Conservation (phyloP, 2,797 vertebrate genomes). For the Sebastes minor region DNA sequence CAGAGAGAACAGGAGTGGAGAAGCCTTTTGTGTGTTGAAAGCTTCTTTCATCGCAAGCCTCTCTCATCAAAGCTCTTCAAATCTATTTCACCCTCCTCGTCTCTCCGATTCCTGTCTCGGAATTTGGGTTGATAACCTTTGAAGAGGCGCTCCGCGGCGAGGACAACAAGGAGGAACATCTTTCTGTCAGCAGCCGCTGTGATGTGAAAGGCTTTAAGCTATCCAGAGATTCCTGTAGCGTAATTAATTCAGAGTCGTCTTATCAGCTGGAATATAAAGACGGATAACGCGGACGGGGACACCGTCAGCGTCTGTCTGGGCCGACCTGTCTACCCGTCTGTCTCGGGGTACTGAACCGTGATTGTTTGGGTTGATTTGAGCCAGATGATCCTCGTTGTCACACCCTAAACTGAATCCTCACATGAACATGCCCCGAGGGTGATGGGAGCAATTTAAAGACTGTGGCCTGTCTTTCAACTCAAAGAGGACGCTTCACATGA, state of each 20-base stretch:
- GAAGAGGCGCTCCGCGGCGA: constrained; percentile 54
- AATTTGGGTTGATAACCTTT: constrained; percentile 68
- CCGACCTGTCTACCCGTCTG: constrained; percentile 41
- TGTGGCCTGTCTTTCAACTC: constrained; percentile 59
- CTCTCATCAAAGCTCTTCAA: constrained; percentile 71
- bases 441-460: constrained; percentile 45
- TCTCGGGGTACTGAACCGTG: constrained; percentile 47
- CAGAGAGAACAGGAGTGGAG: constrained; percentile 33
- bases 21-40: constrained; percentile 71
- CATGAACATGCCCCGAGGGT: constrained; percentile 56
- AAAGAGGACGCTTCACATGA: constrained; percentile 41
- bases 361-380: constrained; percentile 69
- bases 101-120: constrained; percentile 63
- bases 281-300: constrained; percentile 35
- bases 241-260: constrained; percentile 76
- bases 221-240: constrained; percentile 40
- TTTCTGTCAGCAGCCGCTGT: constrained; percentile 56
- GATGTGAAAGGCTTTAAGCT: constrained; percentile 61
- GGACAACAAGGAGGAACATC: constrained; percentile 63
- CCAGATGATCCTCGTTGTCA: constrained; percentile 72
- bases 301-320: constrained; percentile 52
- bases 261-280: constrained; percentile 63
- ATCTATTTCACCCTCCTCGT: constrained; percentile 66
- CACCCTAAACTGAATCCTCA: constrained; percentile 67
- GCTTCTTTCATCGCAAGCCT: constrained; percentile 63